Evolutionary conservation across 2,113 vertebrate species (phyloP), one percentile per base, ranked within the genome.

Genomic region (Myotis davidii): DNA sequence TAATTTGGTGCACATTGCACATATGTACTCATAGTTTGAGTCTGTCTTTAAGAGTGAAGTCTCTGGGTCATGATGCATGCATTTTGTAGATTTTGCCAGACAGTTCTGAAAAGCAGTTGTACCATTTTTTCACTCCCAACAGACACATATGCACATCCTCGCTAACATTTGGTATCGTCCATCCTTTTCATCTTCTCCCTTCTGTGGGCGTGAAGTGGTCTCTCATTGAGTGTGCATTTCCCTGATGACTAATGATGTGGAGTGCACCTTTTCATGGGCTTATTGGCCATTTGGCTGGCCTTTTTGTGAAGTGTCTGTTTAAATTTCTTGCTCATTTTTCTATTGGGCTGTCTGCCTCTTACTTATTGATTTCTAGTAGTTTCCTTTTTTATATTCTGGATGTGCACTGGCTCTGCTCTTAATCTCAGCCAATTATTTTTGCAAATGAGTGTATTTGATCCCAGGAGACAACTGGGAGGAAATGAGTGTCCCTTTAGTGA

Each of bases 341-440:
- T 92, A 10, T 64, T 72, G 92, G 72, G 9, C 76, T 88, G 59
- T 87, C 81, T 82, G 95, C 70, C 87, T 81, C 91, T 94, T 93
- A 79, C 94, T 91, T 64, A 95, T 74, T 73, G 94, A 95, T 96
- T 93, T 69, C 32, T 48, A 87, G 84, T 88, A 16, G 74, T 88
- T 92, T 94, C 81, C 77, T 83, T 83, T 97, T 93, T 95, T 78
- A 61, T 85, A 90, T 95, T 95, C 90, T 59, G 27, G 34, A 32
- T 69, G 54, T 90, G 54, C 48, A 42, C 72, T 11, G 88, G 85
- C 61, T 95, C 81, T 25, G 72, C 67, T 61, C 84, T 95, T 95
- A 96, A 91, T 95, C 76, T 93, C 45, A 73, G 64, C 85, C 85
- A 96, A 88, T 96, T 95, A 96, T 85, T 95, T 96, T 94, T 97